Evolutionary conservation across 2,797 vertebrate species (phyloP).

Genomic region (Sternotherus odoratus): DNA sequence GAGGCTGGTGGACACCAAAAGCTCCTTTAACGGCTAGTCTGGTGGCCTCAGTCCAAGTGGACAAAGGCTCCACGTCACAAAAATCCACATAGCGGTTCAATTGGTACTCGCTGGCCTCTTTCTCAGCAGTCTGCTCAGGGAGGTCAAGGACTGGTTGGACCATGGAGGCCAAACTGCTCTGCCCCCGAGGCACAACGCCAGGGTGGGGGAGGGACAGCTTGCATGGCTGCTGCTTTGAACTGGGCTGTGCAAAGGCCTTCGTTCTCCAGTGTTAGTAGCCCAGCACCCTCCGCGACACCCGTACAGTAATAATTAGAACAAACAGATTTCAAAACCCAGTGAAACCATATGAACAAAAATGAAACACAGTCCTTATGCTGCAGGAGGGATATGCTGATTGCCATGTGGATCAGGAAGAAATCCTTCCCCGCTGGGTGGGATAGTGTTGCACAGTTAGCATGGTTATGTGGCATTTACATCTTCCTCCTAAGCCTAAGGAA

Average conservation of each 20-base stretch:
- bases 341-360: fast-evolving
- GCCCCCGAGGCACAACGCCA: background rate
- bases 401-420: fast-evolving
- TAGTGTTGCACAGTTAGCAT: background rate
- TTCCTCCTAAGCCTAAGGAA: constrained; percentile 30
- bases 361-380: background rate
- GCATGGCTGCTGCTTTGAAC: background rate
- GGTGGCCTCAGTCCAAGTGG: background rate
- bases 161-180: background rate
- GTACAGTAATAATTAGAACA: background rate
- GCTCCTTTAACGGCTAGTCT: background rate
- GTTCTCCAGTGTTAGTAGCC: background rate
- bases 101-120: background rate
- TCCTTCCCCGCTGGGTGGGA: background rate
- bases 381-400: background rate
- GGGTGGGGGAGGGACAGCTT: fast-evolving
- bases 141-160: background rate
- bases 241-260: background rate
- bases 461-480: constrained; percentile 14
- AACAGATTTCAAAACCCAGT: background rate
- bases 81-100: background rate
- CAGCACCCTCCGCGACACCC: background rate
- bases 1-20: background rate
- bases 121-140: background rate
- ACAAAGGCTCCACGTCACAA: background rate